Evolutionary conservation across 2,113 vertebrate genomes (phyloP).

Genomic region (Prochilodus magdalenae): DNA sequence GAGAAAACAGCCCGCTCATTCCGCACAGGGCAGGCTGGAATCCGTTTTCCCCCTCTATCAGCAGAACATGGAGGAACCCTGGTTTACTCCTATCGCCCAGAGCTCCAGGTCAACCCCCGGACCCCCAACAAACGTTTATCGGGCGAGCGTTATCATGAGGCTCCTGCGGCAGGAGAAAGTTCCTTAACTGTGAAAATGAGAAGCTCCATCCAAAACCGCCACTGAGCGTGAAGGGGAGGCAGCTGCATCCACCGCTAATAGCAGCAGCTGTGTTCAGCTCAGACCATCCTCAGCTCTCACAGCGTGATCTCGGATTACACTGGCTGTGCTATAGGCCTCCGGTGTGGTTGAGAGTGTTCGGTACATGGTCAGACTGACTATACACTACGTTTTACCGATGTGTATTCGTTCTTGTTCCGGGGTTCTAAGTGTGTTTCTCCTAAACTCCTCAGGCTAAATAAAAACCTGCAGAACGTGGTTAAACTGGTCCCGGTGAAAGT

Average conservation of each 20-base stretch:
- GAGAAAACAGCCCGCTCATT: background rate
- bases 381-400: too few relatives aligned
- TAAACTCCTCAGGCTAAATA: too few relatives aligned
- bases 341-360: too few relatives aligned
- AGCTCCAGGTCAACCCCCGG: background rate
- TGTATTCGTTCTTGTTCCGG: too few relatives aligned
- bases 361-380: too few relatives aligned
- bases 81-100: background rate
- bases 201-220: conserved; percentile 66
- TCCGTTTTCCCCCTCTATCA: background rate
- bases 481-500: too few relatives aligned
- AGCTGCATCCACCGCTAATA: conserved; percentile 61
- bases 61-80: background rate
- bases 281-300: background rate
- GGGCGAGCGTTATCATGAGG: conserved; percentile 10
- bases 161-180: conserved; percentile 60
- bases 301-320: too few relatives aligned
- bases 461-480: too few relatives aligned
- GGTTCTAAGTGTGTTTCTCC: too few relatives aligned
- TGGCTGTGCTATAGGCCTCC: too few relatives aligned
- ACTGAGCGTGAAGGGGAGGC: conserved; percentile 62
- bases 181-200: conserved; percentile 75
- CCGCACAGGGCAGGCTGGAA: background rate
- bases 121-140: background rate
- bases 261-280: conserved; percentile 68